phyloP scores from a whole-genome alignment of 1,140 invertebrate species.

The Drosophila mayri region DNA sequence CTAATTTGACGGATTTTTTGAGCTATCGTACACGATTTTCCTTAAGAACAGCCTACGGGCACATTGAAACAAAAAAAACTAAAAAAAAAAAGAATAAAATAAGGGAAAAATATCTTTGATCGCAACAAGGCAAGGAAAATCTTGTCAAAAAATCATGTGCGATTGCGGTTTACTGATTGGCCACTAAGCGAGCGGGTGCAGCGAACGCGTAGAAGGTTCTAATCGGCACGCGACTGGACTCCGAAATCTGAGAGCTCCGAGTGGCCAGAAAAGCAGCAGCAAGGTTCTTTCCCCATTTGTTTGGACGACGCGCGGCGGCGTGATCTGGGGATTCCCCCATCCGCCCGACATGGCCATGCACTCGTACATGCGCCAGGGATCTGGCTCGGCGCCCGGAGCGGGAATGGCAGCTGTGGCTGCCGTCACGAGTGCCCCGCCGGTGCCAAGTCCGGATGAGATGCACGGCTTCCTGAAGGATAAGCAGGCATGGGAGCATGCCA shows the following conservation, averaged over 20 bases:
- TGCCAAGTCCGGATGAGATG: slow-evolving; percentile 69
- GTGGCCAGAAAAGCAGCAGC: slow-evolving; percentile 12
- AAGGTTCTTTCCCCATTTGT: slow-evolving; percentile 2
- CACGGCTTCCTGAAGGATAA: slow-evolving; percentile 81
- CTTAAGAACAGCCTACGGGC: neutral
- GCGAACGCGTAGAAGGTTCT: neutral
- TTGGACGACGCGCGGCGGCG: slow-evolving; percentile 3
- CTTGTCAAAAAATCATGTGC: slow-evolving; percentile 16
- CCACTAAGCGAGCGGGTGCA: slow-evolving; percentile 10
- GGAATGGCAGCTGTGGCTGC: slow-evolving; percentile 1
- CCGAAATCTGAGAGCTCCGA: slow-evolving; percentile 27
- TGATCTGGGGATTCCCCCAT: slow-evolving; percentile 12
- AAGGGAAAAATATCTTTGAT: slow-evolving; percentile 32
- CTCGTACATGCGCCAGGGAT: slow-evolving; percentile 63
- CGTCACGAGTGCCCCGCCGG: slow-evolving; percentile 20
- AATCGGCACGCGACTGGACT: neutral
- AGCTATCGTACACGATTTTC: neutral
- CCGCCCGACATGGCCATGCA: slow-evolving; percentile 67
- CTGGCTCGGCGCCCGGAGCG: slow-evolving; percentile 40
- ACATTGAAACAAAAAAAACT: slow-evolving; percentile 23
- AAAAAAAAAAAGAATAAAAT: slow-evolving; percentile 25
- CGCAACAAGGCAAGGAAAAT: slow-evolving; percentile 15
- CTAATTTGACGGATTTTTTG: too few relatives aligned
- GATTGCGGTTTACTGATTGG: neutral
- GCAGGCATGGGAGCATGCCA: slow-evolving; percentile 91